Evolutionary conservation across 1,140 invertebrate species (phyloP).

Genomic region (Danaus plexippus): DNA sequence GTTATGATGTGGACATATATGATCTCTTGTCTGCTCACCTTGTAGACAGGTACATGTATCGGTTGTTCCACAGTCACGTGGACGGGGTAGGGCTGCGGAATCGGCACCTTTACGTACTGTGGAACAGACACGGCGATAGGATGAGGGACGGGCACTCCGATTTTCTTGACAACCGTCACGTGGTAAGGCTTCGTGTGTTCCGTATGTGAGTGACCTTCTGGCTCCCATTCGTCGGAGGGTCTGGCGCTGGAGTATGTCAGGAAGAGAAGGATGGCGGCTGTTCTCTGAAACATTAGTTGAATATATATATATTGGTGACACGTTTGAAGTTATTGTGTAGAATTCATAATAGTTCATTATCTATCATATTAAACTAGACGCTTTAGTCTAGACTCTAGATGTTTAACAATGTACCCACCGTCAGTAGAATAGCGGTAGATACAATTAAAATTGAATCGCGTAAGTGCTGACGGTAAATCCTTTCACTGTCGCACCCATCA

Average conservation of each 20-base stretch:
- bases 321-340: no score
- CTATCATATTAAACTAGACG: no score
- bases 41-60: conserved; percentile 81
- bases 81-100: conserved; percentile 82
- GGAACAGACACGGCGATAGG: conserved; percentile 81
- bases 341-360: no score
- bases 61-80: conserved; percentile 80
- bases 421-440: no score
- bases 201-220: conserved; percentile 81
- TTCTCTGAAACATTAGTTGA: conserved; percentile 36
- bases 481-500: no score
- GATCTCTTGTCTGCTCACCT: conserved; percentile 62
- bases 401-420: no score
- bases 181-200: conserved; percentile 79
- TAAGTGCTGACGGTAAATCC: no score
- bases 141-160: conserved; percentile 82
- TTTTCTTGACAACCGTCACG: conserved; percentile 82
- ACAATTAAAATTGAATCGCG: no score
- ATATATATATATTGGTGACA: neutral
- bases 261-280: conserved; percentile 72
- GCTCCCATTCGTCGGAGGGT: conserved; percentile 81
- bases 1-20: no score
- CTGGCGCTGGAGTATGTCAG: conserved; percentile 78
- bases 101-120: conserved; percentile 80
- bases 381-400: no score